Percentiles rank a stretch among this genome's conserved stretches.
Conservation (phyloP, 2,113 vertebrate genomes). For the Geococcyx californianus region DNA sequence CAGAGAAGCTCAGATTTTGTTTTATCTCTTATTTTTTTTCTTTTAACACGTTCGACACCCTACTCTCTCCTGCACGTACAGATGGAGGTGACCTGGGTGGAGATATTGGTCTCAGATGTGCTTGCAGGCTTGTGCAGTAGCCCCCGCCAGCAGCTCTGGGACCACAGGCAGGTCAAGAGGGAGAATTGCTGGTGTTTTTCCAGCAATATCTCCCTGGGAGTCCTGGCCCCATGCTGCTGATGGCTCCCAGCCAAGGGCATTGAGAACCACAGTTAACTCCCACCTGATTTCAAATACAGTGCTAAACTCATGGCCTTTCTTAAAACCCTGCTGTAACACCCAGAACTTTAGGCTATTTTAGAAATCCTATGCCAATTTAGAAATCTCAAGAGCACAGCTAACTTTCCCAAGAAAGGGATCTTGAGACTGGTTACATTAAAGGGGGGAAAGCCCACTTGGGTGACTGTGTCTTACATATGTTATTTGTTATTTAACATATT, state of each 20-base stretch:
- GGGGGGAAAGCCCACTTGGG: not conserved
- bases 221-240: not conserved
- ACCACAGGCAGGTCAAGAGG: not conserved
- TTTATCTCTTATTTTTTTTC: not conserved
- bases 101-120: not conserved
- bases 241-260: not conserved
- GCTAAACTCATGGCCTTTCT: not conserved
- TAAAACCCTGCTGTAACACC: not conserved
- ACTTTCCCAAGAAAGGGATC: not conserved
- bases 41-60: not conserved
- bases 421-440: fast-evolving
- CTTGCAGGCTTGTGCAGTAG: not conserved
- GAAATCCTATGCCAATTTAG: not conserved
- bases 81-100: not conserved
- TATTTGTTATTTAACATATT: not conserved
- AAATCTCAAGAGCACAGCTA: not conserved
- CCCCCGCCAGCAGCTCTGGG: not conserved
- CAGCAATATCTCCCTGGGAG: not conserved
- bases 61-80: fast-evolving
- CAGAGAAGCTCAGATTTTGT: not conserved
- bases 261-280: not conserved
- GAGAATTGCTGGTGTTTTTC: not conserved
- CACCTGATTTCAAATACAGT: not conserved
- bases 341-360: not conserved
- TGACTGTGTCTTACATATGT: not conserved